Evolutionary conservation across 1,140 invertebrate genomes (phyloP).

Genomic region (Trachymyrmex cornetzi): DNA sequence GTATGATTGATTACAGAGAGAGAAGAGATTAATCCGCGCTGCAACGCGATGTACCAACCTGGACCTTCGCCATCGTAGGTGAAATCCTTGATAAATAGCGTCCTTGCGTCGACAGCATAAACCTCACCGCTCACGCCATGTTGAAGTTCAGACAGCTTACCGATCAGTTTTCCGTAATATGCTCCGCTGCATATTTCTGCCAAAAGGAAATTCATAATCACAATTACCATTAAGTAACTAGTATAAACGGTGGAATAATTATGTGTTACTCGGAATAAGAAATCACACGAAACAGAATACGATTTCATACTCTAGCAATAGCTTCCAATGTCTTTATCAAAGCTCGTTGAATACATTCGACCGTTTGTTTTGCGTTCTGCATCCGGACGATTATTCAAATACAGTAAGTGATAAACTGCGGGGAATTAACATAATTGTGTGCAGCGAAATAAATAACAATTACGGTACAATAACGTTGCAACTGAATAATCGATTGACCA

Average conservation of each 20-base stretch:
- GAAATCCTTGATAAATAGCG: constrained; percentile 95
- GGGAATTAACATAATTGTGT: constrained; percentile 29
- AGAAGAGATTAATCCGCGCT: neutral
- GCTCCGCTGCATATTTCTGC: constrained; percentile 82
- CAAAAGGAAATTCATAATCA: constrained; percentile 47
- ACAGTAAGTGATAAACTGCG: constrained; percentile 20
- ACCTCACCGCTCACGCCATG: constrained; percentile 95
- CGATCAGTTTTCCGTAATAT: constrained; percentile 93
- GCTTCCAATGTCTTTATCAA: neutral
- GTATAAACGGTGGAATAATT: neutral
- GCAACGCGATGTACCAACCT: constrained; percentile 86
- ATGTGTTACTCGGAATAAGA: neutral
- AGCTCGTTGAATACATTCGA: neutral
- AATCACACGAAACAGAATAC: constrained; percentile 12
- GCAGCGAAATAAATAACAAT: constrained; percentile 17
- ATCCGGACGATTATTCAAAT: neutral
- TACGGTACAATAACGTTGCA: neutral
- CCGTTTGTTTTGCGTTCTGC: neutral
- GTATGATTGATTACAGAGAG: neutral
- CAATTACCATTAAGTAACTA: constrained; percentile 45
- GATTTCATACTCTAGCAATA: neutral
- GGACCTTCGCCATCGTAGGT: constrained; percentile 96
- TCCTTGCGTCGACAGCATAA: constrained; percentile 95
- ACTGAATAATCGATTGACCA: constrained; percentile 22
- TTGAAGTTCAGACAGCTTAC: constrained; percentile 91